phyloP scores from a whole-genome alignment of 37 sponge, comb jelly and placozoan genomes.

The Aphrocallistes beatrix region DNA sequence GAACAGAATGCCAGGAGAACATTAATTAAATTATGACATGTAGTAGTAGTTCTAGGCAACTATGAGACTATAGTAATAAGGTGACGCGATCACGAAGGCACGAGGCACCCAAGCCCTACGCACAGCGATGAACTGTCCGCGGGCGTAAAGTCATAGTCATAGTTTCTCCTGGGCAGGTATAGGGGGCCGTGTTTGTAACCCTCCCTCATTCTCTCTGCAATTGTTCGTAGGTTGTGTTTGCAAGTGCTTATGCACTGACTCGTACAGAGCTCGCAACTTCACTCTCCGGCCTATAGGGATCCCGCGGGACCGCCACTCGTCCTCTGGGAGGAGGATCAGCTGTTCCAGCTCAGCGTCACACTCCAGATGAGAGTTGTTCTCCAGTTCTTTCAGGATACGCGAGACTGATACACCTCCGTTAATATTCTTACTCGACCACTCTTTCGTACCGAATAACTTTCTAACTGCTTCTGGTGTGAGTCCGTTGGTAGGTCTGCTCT shows the following conservation, averaged over 20 bases:
- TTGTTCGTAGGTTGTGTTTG: not conserved
- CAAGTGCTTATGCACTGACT: not conserved
- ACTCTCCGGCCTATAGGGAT: slow-evolving; percentile 44
- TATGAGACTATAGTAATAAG: slow-evolving; percentile 6
- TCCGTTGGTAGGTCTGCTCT: not conserved
- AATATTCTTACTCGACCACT: not conserved
- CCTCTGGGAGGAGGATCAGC: slow-evolving; percentile 44
- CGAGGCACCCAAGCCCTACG: not conserved
- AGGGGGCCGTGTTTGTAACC: not conserved
- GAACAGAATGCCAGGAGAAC: slow-evolving; percentile 21
- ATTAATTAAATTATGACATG: slow-evolving; percentile 18
- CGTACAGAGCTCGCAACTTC: not conserved
- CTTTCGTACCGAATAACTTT: not conserved
- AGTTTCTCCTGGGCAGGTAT: not conserved
- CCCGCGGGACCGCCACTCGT: slow-evolving; percentile 46
- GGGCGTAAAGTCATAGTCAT: not conserved
- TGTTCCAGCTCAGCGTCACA: slow-evolving; percentile 47
- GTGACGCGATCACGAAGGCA: not conserved
- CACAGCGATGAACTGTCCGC: not conserved
- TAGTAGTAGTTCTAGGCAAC: slow-evolving; percentile 13
- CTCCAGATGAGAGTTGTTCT: slow-evolving; percentile 26
- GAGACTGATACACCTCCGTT: not conserved
- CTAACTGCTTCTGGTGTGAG: not conserved
- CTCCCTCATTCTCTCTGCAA: slow-evolving; percentile 4
- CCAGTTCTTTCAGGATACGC: not conserved